Base-by-base conservation (phyloP, 2,113 vertebrate genomes). In the Rhinichthys klamathensis region DNA sequence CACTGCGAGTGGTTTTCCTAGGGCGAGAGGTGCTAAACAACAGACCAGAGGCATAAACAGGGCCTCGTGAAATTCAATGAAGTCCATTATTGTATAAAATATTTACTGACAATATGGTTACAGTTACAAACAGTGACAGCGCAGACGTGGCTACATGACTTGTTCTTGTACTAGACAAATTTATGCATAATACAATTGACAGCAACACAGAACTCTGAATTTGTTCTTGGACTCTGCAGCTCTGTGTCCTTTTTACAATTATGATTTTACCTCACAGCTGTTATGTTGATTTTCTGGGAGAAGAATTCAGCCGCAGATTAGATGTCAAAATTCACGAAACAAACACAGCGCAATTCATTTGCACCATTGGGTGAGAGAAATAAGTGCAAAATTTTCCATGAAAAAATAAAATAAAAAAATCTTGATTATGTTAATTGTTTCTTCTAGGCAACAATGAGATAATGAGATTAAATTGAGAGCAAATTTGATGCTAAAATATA, bases 71-170 rank as follows among this genome's bases (percentile, higher is more conserved):
- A 58, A 60, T 38, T 32, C 12, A 63, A 11, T 38, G 49, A 80
- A 85, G 46, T 56, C 84, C n/a, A 27, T 67, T 27, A 21, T 30
- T 75, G n/a, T 54, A 56, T 82, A n/a, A 74, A 86, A 86, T 82
- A 67, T 76, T 86, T 73, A 63, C 78, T 81, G 49, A 54, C 41
- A 67, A 72, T 69, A 63, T 5, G 35, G 54, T 70, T 27, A 30
- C 30, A 12, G 49, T 16, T 49, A 65, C 13, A 81, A 60, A 78
- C 5, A 49, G 23, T 65, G 79, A 80, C 60, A 49, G 38, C 21
- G 1, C 12, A 56, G 67, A 58, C 65, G 13, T 18, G 65, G 49
- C 23, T 32, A 58, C 81, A 83, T 56, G 49, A 82, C 80, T 35
- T 60, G 79, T 54, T 70, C 80, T 54, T 82, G 63, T 82, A 82